These are phyloP conservation scores for Brenthis hecate DNA, from an alignment of 2,888 invertebrate species.

Conservation along the genomic window DNA sequence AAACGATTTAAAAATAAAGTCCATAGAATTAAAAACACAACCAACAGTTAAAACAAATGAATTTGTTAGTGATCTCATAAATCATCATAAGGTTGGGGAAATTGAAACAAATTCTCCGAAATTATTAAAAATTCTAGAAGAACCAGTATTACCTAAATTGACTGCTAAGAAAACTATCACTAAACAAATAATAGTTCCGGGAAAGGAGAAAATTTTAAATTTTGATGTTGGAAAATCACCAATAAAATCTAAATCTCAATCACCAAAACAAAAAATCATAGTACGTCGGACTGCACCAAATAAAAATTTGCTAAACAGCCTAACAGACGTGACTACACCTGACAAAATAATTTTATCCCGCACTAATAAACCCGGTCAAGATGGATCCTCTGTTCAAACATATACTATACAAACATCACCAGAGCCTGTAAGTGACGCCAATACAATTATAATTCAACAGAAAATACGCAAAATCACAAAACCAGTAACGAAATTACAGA, in stretches of 20 bases:
- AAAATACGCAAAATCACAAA: constrained; percentile 67
- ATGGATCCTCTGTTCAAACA: constrained; percentile 68
- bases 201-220: constrained; percentile 75
- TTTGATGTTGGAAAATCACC: constrained; percentile 69
- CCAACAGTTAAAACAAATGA: constrained; percentile 51
- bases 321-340: constrained; percentile 60
- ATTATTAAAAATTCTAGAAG: constrained; percentile 82
- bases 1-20: constrained; percentile 26
- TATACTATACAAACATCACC: constrained; percentile 71
- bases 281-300: constrained; percentile 66
- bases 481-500: constrained; percentile 62
- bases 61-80: constrained; percentile 50
- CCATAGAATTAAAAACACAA: constrained; percentile 51
- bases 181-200: constrained; percentile 61
- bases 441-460: constrained; percentile 69
- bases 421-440: constrained; percentile 59
- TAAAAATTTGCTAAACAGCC: constrained; percentile 63
- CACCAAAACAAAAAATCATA: constrained; percentile 73
- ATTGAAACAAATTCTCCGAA: constrained; percentile 77
- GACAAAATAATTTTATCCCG: constrained; percentile 75
- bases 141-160: constrained; percentile 64
- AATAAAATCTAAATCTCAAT: constrained; percentile 58
- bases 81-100: constrained; percentile 51
- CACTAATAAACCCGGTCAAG: constrained; percentile 56
- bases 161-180: constrained; percentile 52